Percentiles rank a stretch among this genome's conserved stretches.
phyloP scores from a whole-genome alignment of 2,797 vertebrate species.

The Malurus splendens region DNA sequence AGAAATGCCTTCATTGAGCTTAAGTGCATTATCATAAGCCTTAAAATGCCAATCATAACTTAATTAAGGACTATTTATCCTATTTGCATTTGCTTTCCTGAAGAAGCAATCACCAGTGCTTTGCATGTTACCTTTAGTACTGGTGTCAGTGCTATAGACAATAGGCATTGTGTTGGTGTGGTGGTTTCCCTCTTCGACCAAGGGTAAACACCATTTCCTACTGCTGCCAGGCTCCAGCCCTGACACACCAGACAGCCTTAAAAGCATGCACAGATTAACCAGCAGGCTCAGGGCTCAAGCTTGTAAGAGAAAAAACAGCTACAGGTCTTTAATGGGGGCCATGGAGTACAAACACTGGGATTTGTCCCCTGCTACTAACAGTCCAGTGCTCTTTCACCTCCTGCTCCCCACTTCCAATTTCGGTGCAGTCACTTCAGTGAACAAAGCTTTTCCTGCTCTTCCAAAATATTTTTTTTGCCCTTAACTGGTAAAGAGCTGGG shows the following conservation, averaged over 20 bases:
- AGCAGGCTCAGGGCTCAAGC: not conserved
- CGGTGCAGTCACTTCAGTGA: not conserved
- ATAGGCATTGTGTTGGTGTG: not conserved
- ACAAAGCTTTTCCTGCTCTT: not conserved
- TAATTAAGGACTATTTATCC: not conserved
- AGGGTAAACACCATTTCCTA: not conserved
- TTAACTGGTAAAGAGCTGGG: not conserved
- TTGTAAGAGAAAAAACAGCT: not conserved
- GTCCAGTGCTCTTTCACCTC: not conserved
- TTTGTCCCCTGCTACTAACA: fast-evolving
- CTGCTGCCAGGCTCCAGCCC: not conserved
- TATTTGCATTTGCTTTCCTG: not conserved
- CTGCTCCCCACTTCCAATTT: not conserved
- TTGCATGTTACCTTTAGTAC: not conserved
- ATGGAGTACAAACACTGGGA: not conserved
- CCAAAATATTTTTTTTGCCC: not conserved
- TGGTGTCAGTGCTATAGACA: not conserved
- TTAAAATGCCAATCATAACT: not conserved
- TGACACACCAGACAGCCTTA: not conserved
- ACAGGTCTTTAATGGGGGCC: not conserved
- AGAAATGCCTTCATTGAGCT: not conserved
- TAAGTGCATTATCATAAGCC: not conserved
- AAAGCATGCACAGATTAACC: not conserved
- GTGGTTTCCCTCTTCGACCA: not conserved
- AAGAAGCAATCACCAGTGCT: not conserved